Percentiles rank a stretch among this genome's conserved stretches.
phyloP scores from a whole-genome alignment of 2,888 invertebrate genomes.

The Nomada ruficornis region DNA sequence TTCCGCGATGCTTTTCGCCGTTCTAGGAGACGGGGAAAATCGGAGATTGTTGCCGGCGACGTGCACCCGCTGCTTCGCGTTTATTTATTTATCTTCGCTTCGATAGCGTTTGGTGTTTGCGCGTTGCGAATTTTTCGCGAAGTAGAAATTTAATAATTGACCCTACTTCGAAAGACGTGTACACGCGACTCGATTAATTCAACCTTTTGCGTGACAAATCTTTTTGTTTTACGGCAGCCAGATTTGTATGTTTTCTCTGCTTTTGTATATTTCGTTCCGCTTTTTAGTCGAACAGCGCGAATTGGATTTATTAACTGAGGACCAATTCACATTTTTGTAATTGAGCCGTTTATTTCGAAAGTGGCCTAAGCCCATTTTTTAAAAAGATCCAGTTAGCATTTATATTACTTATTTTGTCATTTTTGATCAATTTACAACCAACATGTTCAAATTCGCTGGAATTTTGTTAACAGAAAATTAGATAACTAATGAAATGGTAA shows the following conservation, averaged over 20 bases:
- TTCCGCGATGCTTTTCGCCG: background rate
- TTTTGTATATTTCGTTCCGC: no score
- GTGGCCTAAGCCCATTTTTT: background rate
- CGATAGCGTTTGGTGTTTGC: no score
- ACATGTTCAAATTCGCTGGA: no score
- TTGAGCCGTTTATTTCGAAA: no score
- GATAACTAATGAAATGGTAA: no score
- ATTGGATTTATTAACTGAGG: constrained; percentile 4
- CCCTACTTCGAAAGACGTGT: no score
- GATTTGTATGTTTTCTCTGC: background rate
- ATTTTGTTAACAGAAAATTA: no score
- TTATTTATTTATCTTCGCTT: constrained; percentile 1
- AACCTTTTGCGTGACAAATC: background rate
- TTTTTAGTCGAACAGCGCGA: background rate
- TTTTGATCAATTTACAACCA: no score
- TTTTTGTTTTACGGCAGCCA: background rate
- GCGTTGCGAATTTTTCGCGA: background rate
- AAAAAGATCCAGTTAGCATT: no score
- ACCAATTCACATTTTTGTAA: background rate
- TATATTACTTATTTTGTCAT: background rate
- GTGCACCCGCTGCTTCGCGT: background rate
- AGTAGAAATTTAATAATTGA: background rate
- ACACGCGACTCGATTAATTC: background rate
- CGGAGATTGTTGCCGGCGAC: background rate
- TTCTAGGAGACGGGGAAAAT: background rate